Evolutionary conservation across 2,888 invertebrate genomes (phyloP).

Genomic region (Orchesella flavescens): DNA sequence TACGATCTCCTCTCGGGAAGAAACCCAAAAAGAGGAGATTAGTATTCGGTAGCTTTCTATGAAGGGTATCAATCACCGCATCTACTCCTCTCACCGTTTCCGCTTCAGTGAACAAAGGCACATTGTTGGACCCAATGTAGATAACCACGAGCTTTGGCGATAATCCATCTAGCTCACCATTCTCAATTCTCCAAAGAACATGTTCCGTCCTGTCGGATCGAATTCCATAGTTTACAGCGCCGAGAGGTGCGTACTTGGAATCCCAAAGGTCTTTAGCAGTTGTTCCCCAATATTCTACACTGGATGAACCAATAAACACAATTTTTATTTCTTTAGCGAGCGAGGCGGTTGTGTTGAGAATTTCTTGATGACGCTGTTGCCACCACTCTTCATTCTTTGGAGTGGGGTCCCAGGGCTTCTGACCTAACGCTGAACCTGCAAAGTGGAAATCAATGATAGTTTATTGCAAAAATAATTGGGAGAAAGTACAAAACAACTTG

Average conservation of each 20-base stretch:
- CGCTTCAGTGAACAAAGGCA: constrained; percentile 25
- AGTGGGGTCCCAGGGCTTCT: constrained; percentile 60
- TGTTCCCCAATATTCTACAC: constrained; percentile 56
- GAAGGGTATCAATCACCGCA: constrained; percentile 30
- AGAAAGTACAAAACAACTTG: background rate
- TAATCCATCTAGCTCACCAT: constrained; percentile 90
- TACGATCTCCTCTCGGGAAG: constrained; percentile 51
- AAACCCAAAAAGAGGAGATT: constrained; percentile 36
- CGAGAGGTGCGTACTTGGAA: constrained; percentile 90
- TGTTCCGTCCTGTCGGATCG: constrained; percentile 90
- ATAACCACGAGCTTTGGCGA: constrained; percentile 80
- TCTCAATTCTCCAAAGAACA: constrained; percentile 89
- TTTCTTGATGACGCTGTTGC: constrained; percentile 44
- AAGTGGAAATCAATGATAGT: background rate
- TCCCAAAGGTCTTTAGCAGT: constrained; percentile 83
- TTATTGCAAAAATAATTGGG: background rate
- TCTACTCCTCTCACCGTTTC: constrained; percentile 53
- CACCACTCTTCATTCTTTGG: constrained; percentile 51
- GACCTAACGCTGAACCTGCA: background rate
- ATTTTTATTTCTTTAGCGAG: constrained; percentile 54
- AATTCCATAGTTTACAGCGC: constrained; percentile 92
- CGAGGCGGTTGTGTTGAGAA: constrained; percentile 42
- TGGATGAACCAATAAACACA: constrained; percentile 62
- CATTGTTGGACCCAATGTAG: constrained; percentile 55
- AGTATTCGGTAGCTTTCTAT: constrained; percentile 38